A percentile compares a stretch with the other conserved stretches of the same genome.
Conservation (phyloP, 2,888 invertebrate genomes). For the Sepiola atlantica region DNA sequence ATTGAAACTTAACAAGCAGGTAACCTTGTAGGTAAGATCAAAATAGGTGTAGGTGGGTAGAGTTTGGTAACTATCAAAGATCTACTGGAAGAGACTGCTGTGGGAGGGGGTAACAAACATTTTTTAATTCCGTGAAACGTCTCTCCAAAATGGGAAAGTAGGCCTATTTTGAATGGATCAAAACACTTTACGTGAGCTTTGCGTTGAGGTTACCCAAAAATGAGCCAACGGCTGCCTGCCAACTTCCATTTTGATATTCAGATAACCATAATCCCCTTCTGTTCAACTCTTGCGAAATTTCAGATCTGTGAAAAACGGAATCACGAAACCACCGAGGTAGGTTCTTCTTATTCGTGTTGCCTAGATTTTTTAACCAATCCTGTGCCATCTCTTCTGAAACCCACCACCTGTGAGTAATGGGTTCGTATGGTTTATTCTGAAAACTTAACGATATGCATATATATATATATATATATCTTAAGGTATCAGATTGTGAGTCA, state of each 20-base stretch:
- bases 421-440: background rate
- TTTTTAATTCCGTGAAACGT: too few relatives aligned
- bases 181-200: background rate
- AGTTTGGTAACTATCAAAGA: too few relatives aligned
- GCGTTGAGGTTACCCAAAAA: background rate
- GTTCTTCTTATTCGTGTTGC: constrained; percentile 34
- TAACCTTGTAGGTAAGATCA: too few relatives aligned
- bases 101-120: too few relatives aligned
- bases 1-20: too few relatives aligned
- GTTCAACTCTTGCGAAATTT: constrained; percentile 45
- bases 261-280: background rate
- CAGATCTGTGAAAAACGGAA: constrained; percentile 45
- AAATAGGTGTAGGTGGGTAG: too few relatives aligned
- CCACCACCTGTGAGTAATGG: background rate
- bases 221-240: background rate
- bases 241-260: background rate
- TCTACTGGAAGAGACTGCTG: too few relatives aligned
- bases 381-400: background rate
- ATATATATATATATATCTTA: background rate
- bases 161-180: background rate
- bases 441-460: background rate
- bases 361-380: background rate
- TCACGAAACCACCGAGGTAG: constrained; percentile 36
- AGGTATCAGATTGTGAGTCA: too few relatives aligned
- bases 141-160: background rate